Evolutionary conservation across 1,140 invertebrate genomes (phyloP), one percentile per base, ranked within the genome.

Genomic region (Acromyrmex charruanus): DNA sequence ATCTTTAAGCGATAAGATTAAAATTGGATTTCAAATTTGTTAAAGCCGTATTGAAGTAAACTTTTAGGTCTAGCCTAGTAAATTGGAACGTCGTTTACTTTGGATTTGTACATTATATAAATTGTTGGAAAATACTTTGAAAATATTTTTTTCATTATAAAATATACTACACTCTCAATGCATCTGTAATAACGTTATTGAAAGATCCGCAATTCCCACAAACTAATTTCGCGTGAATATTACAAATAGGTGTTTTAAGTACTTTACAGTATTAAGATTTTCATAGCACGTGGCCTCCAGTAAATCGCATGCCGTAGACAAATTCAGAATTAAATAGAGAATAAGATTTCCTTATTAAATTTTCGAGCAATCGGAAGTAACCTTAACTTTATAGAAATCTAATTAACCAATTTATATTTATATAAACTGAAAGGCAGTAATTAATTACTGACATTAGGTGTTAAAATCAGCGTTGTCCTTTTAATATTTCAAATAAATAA

Each of bases 11-110:
- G 9, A 58, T 5, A 58, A 31, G 18, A 31, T 74, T 35, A 21
- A 77, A 63, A 25, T 61, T n/a, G 21, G 10, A 77, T 35, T 58
- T 77, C 3, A 59, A 77, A 77, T 77, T 21, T 49, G n/a, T 49
- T 14, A 16, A 21, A 44, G 9, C n/a, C 74, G 21, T 25, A 61
- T 58, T 55, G 74, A 77, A 77, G 18, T n/a, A 77, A 39, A 61
- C 63, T 21, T 61, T 59, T 39, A 59, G n/a, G 14, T 18, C 25
- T 25, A 18, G 18, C 16, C 18, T 14, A n/a, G 35, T 28, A 44
- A 44, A 77, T 28, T 28, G 31, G 39, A 49, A 31, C 14, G 16
- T 63, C 35, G n/a, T 65, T 65, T 77, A 77, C 28, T n/a, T 5
- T 18, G 51, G 10, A 9, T 12, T 25, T 71, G 65, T 39, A 28